phyloP scores from a whole-genome alignment of 1,140 invertebrate species.

The Spodoptera litura region DNA sequence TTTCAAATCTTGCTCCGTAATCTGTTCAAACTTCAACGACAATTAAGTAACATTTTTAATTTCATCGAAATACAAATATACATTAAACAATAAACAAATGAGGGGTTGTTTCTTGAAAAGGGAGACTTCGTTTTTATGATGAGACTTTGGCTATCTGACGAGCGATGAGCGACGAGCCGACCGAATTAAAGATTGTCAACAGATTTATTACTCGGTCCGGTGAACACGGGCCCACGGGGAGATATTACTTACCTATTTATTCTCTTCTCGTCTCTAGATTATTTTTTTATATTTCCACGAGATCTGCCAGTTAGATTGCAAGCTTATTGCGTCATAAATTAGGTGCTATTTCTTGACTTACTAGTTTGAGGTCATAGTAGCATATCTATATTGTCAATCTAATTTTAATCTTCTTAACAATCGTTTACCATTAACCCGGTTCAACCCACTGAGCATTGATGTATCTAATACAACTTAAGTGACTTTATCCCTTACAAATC shows the following conservation, averaged over 20 bases:
- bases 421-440: too few relatives aligned
- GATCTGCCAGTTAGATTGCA: conserved; percentile 23
- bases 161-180: conserved; percentile 53
- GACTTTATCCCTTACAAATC: conserved; percentile 20
- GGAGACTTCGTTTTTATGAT: conserved; percentile 65
- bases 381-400: too few relatives aligned
- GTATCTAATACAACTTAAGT: not conserved
- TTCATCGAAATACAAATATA: conserved; percentile 13
- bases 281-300: conserved; percentile 24
- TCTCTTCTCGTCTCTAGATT: conserved; percentile 15
- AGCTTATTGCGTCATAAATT: conserved; percentile 9
- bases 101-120: conserved; percentile 48
- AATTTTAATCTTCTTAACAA: too few relatives aligned
- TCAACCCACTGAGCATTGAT: too few relatives aligned
- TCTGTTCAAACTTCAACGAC: not conserved
- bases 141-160: conserved; percentile 50
- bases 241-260: conserved; percentile 63
- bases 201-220: conserved; percentile 83
- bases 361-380: too few relatives aligned
- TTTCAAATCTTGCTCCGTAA: not conserved
- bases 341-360: not conserved
- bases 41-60: conserved; percentile 32
- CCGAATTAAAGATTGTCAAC: conserved; percentile 84
- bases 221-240: conserved; percentile 71
- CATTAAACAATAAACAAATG: conserved; percentile 49